Base-by-base conservation (phyloP, 1,140 invertebrate genomes). In the Drosophila parabipectinata region DNA sequence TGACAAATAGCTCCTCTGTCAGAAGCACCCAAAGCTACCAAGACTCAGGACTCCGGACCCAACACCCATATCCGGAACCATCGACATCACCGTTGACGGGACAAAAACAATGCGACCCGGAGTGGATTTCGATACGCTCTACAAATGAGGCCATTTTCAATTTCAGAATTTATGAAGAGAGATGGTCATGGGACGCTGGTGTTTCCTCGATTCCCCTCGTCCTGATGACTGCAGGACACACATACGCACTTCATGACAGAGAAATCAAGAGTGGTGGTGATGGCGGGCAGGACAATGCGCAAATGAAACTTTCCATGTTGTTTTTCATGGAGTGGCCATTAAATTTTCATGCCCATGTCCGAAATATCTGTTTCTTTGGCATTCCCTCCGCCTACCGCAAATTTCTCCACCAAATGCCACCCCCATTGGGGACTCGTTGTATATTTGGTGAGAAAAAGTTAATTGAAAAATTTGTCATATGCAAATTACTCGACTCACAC, bases 401-500 rank as follows among this genome's bases (percentile, higher is more conserved):
- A 52, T 54, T 14, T 21, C 26, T 10, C 2, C 15, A 21, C 18
- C 15, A 47, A 34, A 10, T 28, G 18, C 30, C 34, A 30, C 47
- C 72, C 10, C 32, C 51, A 37, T 62, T 71, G 67, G 67, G 52
- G 67, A 61, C 74, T 72, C 59, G 67, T 73, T 77, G 68, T 72
- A 72, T 81, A 68, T 73, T 62, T 41, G 37, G 41, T 15, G 37
- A 63, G 57, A 53, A 71, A 78, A 61, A 60, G 50, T 69, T 84
- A 84, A 84, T 84, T 84, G 73, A 84, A 84, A 87, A 77, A 87
- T 85, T 85, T 77, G 72, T 85, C 77, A 84, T 69, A 87, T 87
- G 81, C 82, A 87, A 87, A 84, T 84, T 68, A 72, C 51, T 54
- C 26, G 39, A 45, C 50, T 68, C 9, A 15, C 28, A 37, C 4